Evolutionary conservation across 2,797 vertebrate species (phyloP).

Genomic region (Crenuchus spilurus): DNA sequence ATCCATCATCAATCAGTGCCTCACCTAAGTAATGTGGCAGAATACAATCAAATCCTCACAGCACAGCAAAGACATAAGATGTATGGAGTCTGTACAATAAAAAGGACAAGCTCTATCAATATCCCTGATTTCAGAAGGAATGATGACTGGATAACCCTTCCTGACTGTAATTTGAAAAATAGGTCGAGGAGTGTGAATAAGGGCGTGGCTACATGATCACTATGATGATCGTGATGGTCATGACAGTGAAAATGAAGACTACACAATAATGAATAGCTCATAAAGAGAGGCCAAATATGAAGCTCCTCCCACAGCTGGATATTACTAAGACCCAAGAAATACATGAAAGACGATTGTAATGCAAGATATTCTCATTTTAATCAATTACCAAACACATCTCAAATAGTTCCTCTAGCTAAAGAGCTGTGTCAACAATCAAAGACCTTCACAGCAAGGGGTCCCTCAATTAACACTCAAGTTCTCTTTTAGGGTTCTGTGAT

Average conservation of each 20-base stretch:
- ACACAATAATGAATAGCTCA: neutral
- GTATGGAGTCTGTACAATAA: too few species aligned
- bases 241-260: neutral
- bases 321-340: neutral
- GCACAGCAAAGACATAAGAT: too few species aligned
- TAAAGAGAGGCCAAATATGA: neutral
- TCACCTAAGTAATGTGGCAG: too few species aligned
- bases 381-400: neutral
- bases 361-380: neutral
- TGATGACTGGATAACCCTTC: too few species aligned
- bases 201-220: too few species aligned
- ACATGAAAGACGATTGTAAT: neutral
- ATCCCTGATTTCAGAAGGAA: too few species aligned
- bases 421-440: slow-evolving; percentile 29
- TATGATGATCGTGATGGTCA: too few species aligned
- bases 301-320: neutral
- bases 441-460: neutral
- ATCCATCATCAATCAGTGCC: too few species aligned
- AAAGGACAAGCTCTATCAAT: too few species aligned
- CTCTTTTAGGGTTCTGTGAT: slow-evolving; percentile 49
- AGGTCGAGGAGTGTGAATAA: too few species aligned
- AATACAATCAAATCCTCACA: too few species aligned
- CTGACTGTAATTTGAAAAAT: too few species aligned
- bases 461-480: slow-evolving; percentile 44
- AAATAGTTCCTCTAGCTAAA: slow-evolving; percentile 3